These are phyloP conservation scores for Zaprionus davidi DNA, from an alignment of 1,140 invertebrate species.

Conservation along the genomic window DNA sequence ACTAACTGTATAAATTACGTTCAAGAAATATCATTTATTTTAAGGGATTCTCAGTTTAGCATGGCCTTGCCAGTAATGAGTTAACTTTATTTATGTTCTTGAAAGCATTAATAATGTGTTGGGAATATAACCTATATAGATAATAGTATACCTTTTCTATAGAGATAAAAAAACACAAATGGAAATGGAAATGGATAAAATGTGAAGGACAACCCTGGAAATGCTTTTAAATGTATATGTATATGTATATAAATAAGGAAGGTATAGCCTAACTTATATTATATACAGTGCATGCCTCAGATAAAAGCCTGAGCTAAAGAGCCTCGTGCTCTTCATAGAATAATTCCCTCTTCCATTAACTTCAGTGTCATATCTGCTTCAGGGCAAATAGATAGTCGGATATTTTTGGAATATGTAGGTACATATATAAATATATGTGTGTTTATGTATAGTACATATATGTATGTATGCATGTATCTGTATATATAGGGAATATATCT, in stretches of 20 bases:
- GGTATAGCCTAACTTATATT: no score
- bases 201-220: neutral
- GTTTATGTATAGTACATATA: neutral
- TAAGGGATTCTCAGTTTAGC: no score
- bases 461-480: neutral
- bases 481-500: no score
- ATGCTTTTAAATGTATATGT: neutral
- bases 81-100: no score
- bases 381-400: no score
- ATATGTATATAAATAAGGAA: neutral
- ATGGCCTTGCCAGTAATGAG: no score
- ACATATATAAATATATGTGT: neutral
- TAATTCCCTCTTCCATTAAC: neutral
- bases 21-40: no score
- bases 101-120: no score
- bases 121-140: no score
- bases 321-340: neutral
- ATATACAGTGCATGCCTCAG: neutral
- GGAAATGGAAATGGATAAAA: neutral
- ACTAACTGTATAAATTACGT: no score
- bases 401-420: neutral
- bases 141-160: no score
- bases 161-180: neutral
- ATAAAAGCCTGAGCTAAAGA: neutral
- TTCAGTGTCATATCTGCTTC: neutral